These are phyloP conservation scores for Pangasius macronema DNA, from an alignment of 2,797 vertebrate species.

Conservation along the genomic window DNA sequence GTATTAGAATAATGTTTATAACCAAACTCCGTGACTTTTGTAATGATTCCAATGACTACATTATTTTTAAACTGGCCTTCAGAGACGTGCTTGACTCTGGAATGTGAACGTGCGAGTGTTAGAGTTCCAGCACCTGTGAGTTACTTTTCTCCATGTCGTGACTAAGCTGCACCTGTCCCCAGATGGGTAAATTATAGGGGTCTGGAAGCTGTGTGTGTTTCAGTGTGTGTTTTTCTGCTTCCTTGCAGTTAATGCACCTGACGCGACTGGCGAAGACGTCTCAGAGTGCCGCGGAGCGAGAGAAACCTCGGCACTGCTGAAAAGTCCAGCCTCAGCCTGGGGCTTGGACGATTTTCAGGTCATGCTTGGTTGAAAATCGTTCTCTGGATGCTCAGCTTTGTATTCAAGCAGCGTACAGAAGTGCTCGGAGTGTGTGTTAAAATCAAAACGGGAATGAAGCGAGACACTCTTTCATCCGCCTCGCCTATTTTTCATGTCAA, in stretches of 20 bases:
- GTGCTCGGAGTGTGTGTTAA: constrained; percentile 12
- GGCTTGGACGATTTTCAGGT: not conserved
- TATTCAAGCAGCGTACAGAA: not conserved
- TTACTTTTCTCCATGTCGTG: not conserved
- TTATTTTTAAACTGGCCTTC: no score
- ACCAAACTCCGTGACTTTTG: not conserved
- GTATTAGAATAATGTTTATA: not conserved
- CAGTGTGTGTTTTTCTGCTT: not conserved
- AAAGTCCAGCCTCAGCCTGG: not conserved
- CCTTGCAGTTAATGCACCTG: not conserved
- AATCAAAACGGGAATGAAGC: constrained; percentile 1
- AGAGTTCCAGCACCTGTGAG: not conserved
- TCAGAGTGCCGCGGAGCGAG: not conserved
- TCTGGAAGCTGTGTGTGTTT: not conserved
- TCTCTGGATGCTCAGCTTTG: not conserved
- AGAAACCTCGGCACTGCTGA: not conserved
- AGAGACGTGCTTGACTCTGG: not conserved
- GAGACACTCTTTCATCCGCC: constrained; percentile 27
- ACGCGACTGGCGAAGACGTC: not conserved
- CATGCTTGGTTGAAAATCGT: not conserved
- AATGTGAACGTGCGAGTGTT: not conserved
- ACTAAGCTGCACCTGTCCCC: not conserved
- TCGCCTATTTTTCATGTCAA: constrained; percentile 60
- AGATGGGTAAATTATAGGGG: not conserved
- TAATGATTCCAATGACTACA: not conserved